phyloP scores from a whole-genome alignment of 2,113 vertebrate species.

The Lycaon pictus region DNA sequence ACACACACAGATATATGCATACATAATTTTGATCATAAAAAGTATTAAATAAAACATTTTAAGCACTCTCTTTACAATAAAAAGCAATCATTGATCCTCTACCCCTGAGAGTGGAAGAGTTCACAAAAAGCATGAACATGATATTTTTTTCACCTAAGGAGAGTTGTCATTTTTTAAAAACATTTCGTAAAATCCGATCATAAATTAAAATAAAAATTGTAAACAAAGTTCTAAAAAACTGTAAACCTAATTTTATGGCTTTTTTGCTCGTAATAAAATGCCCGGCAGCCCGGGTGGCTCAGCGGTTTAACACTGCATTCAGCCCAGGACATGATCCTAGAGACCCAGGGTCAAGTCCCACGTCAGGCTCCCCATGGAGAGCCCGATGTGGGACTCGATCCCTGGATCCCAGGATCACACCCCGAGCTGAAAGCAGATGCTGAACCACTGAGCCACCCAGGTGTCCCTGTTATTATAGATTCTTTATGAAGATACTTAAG shows the following conservation, averaged over 20 bases:
- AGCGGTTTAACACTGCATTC: no score
- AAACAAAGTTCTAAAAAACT: neutral
- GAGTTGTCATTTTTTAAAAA: neutral
- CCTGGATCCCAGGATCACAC: no score
- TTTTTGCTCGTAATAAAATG: neutral
- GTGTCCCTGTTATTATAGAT: neutral
- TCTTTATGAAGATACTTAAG: neutral
- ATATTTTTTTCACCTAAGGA: neutral
- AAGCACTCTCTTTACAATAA: neutral
- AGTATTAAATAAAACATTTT: neutral
- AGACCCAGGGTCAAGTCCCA: no score
- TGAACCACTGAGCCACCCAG: no score
- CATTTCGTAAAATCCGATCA: neutral
- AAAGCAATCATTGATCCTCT: neutral
- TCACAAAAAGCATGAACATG: neutral
- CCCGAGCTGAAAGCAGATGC: no score
- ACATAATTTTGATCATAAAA: neutral
- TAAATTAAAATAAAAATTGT: neutral
- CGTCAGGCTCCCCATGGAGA: no score
- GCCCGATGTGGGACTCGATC: no score
- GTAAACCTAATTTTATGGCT: neutral
- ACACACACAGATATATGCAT: neutral
- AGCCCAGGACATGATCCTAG: no score
- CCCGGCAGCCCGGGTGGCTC: no score
- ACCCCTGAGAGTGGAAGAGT: neutral